Conservation (phyloP, 92 coral and sea anemone species). For the Zoanthus gigantus region DNA sequence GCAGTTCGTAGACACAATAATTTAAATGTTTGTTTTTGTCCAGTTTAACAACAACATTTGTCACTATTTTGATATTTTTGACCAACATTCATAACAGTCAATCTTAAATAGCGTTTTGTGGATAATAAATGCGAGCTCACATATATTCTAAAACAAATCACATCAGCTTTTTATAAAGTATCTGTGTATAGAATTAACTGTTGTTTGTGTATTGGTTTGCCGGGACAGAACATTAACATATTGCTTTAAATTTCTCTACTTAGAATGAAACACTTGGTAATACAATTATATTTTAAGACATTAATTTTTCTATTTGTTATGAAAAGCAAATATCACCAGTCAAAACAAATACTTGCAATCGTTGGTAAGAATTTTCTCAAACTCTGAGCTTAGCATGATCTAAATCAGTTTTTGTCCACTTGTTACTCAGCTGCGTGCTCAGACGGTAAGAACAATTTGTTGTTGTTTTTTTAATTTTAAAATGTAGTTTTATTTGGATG, state of each 20-base stretch:
- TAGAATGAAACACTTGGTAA: neutral
- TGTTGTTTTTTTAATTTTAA: neutral
- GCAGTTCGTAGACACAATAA: neutral
- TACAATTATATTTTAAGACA: neutral
- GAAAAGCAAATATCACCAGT: slow-evolving; percentile 25
- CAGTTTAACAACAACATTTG: neutral
- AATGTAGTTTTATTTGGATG: neutral
- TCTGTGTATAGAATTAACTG: neutral
- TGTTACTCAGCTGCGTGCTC: neutral
- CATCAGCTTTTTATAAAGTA: neutral
- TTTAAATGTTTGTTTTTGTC: neutral
- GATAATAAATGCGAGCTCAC: neutral
- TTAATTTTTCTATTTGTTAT: slow-evolving; percentile 26
- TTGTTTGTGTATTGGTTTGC: neutral
- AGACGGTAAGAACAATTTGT: neutral
- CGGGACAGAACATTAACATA: neutral
- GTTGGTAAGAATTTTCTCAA: neutral
- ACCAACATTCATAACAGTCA: neutral
- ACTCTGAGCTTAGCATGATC: neutral
- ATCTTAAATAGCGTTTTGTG: neutral
- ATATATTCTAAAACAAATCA: neutral
- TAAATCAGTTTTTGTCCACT: neutral
- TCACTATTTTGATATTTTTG: no score
- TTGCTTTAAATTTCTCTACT: neutral
- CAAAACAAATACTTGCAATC: slow-evolving; percentile 19